phyloP scores from a whole-genome alignment of 2,888 invertebrate species.

The Agapostemon virescens region DNA sequence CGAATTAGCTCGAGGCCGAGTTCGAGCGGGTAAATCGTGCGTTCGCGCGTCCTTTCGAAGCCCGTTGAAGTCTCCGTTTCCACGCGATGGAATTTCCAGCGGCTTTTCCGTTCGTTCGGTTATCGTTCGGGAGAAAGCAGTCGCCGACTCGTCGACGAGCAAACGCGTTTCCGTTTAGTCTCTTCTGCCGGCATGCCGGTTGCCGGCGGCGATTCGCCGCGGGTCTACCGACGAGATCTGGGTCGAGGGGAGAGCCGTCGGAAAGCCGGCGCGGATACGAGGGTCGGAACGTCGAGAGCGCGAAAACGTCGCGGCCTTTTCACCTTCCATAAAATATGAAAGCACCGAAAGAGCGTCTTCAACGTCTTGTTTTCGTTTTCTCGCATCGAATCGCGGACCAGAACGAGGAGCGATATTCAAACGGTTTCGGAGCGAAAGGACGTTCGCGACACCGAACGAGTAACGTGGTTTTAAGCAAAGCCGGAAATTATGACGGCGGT shows the following conservation, averaged over 20 bases:
- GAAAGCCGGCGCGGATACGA: background rate
- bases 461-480: conserved; percentile 7
- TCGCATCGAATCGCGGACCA: background rate
- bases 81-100: background rate
- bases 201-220: background rate
- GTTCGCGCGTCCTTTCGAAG: background rate
- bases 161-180: conserved; percentile 10
- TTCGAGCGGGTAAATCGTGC: background rate
- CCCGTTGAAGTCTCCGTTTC: background rate
- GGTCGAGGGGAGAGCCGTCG: conserved; percentile 15
- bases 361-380: background rate
- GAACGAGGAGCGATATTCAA: background rate
- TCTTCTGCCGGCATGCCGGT: background rate
- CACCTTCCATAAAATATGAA: conserved; percentile 18
- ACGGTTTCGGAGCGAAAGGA: background rate
- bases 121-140: background rate
- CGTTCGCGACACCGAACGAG: background rate
- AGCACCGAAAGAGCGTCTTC: background rate
- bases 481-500: conserved; percentile 43
- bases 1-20: background rate
- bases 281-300: conserved; percentile 2
- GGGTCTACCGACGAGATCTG: background rate
- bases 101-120: background rate
- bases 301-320: conserved; percentile 18
- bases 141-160: background rate